Percentiles rank a stretch among this genome's conserved stretches.
These are phyloP conservation scores for Drosophila subobscura DNA, from an alignment of 1,140 invertebrate species.

Conservation along the genomic window DNA sequence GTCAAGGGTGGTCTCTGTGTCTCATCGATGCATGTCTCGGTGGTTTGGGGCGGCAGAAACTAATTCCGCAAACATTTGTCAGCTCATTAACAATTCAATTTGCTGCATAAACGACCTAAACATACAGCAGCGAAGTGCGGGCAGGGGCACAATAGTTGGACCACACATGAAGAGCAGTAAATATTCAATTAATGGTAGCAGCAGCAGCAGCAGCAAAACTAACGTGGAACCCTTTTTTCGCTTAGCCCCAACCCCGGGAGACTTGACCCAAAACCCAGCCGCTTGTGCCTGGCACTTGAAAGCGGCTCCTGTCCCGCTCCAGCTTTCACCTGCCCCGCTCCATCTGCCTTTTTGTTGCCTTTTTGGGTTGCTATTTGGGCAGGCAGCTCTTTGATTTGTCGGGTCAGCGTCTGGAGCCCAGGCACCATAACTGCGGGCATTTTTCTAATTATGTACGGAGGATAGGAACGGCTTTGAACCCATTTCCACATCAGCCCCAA, in stretches of 20 bases:
- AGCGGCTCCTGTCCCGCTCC: constrained; percentile 9
- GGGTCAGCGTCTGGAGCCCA: constrained; percentile 1
- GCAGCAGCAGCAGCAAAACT: constrained; percentile 41
- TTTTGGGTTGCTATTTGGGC: constrained; percentile 30
- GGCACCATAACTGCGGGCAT: constrained; percentile 61
- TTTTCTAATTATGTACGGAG: constrained; percentile 70
- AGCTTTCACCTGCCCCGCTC: too few relatives aligned
- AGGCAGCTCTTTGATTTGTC: constrained; percentile 37
- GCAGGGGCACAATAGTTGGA: constrained; percentile 29
- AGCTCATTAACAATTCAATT: constrained; percentile 82
- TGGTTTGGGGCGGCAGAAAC: constrained; percentile 35
- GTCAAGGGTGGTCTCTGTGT: not conserved
- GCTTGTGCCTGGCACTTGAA: constrained; percentile 47
- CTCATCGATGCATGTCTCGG: not conserved
- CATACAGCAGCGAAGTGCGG: constrained; percentile 29
- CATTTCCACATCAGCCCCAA: constrained; percentile 39
- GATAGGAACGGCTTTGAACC: constrained; percentile 60
- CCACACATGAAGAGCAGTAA: constrained; percentile 64
- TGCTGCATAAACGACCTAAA: constrained; percentile 79
- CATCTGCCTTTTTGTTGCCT: not conserved
- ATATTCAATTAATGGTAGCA: constrained; percentile 71
- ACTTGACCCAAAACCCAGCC: constrained; percentile 35
- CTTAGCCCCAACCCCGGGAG: not conserved
- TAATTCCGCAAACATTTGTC: constrained; percentile 74
- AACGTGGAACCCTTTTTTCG: constrained; percentile 21